Evolutionary conservation across 2,888 invertebrate species (phyloP), one percentile per base, ranked within the genome.

Genomic region (Tenthredo notha): DNA sequence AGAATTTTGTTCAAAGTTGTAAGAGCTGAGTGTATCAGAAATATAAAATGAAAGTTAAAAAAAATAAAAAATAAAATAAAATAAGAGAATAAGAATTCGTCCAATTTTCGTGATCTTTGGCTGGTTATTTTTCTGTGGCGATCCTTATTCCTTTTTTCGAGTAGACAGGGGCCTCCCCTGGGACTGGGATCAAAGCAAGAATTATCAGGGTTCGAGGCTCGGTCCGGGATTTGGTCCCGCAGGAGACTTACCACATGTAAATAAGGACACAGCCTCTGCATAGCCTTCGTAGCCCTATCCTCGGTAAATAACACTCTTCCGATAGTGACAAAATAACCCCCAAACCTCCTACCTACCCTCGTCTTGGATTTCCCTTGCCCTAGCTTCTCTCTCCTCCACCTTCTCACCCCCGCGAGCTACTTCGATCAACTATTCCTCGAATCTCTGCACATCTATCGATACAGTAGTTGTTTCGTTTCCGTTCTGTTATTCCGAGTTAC

Each of bases 201-300:
- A 93, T 93, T 93, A 93, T 93, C 93, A 93, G 92, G 93, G 92
- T 92, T 92, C 91, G 90, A 87, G 91, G 89, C 92, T 90, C 88
- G 90, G 91, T 91, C 92, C 93, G 92, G 93, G 93, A 93, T 93
- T 93, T 92, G 90, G 92, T 93, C 93, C 92, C 93, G 93, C 89
- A 92, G 93, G 93, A 93, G 93, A 93, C 93, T 93, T 93, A 93
- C 93, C 93, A 93, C 93, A 93, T 93, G 93, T 93, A 93, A 93
- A 93, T 93, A 93, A 93, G 93, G 92, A 92, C 91, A 90, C 91
- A 92, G 91, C 90, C 89, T 89, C 90, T 88, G 89, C 91, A 91
- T 90, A 92, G 91, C 90, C 89, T 89, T 88, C 88, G 90, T 90
- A 90, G 90, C 90, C 88, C 83, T 83, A 70, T 87, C 89, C 89